Base-by-base conservation (phyloP, 2,888 invertebrate species). In the Helobdella robusta region DNA sequence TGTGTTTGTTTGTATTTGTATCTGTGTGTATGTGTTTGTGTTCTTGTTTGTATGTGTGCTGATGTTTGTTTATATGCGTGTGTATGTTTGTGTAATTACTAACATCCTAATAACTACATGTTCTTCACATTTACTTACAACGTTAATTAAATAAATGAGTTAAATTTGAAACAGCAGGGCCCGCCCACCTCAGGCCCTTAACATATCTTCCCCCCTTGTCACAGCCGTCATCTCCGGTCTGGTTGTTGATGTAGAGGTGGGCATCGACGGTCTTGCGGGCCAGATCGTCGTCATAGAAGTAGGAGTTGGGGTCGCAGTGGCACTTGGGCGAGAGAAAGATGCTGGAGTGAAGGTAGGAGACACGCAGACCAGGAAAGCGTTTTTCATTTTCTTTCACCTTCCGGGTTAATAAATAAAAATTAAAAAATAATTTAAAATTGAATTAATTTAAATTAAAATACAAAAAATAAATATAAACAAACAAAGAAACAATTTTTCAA, bases 321-420 rank as follows among this genome's bases (percentile, higher is more conserved):
- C 78, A 75, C 70, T 77, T 78, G 2, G 80, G 78, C 2, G 79
- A 77, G 44, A 79, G 73, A 68, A 80, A 79, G 54, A 80, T 79
- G 15, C 77, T 77, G 20, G 79, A 80, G 70, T 78, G 75, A 20
- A 76, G 73, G 68, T 78, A 76, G 11, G 78, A 75, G n/a, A 80
- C 76, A 32, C 78, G 68, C 40, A 80, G 72, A 4, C 75, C 75
- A 1, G 72, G 69, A 65, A 72, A 72, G 46, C 70, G 68, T 46
- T 66, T 66, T 60, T 70, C 70, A 11, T 69, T 71, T 20, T 69
- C 65, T 46, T 67, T 68, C 30, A 71, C 71, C 66, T 68, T 59
- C 3, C 20, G 40, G 23, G 11, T n/a, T 8, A 8, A 11, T 23
- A 11, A 18, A 30, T 52, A 8, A 8, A 59, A 11, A 40, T 40